A percentile compares a stretch with the other conserved stretches of the same genome.
These are phyloP conservation scores for Syngnathus typhle DNA, from an alignment of 2,113 vertebrate species.

Conservation along the genomic window DNA sequence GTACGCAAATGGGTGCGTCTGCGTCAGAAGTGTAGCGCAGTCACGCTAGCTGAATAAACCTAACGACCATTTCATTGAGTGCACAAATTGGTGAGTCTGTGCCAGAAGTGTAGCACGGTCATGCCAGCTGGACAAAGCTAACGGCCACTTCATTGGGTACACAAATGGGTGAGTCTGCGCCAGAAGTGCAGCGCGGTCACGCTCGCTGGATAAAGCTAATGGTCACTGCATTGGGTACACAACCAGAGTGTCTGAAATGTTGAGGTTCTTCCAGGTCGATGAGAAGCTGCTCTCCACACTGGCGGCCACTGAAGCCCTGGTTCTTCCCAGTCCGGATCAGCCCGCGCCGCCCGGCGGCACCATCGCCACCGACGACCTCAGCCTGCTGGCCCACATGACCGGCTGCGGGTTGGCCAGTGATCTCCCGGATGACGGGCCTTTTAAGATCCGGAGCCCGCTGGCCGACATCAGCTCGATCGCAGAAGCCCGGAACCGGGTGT, in stretches of 20 bases:
- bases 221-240: neutral
- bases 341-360: conserved; percentile 48
- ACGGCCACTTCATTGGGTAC: neutral
- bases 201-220: neutral
- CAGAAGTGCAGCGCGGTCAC: neutral
- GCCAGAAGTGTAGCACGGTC: neutral
- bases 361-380: conserved; percentile 89
- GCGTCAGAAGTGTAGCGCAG: too few species aligned
- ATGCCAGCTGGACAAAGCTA: neutral
- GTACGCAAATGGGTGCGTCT: too few species aligned
- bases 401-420: conserved; percentile 75
- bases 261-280: conserved; percentile 64
- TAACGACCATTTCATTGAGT: too few species aligned
- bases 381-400: conserved; percentile 90
- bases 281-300: conserved; percentile 93
- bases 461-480: conserved; percentile 83
- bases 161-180: neutral
- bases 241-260: neutral
- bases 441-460: conserved; percentile 75
- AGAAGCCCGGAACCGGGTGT: conserved; percentile 75
- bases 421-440: conserved; percentile 67
- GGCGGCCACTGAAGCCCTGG: conserved; percentile 81
- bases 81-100: too few species aligned
- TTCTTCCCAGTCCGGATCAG: conserved; percentile 80
- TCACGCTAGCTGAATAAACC: too few species aligned